Evolutionary conservation across 2,113 vertebrate species (phyloP).

Genomic region (Microtus montanus): DNA sequence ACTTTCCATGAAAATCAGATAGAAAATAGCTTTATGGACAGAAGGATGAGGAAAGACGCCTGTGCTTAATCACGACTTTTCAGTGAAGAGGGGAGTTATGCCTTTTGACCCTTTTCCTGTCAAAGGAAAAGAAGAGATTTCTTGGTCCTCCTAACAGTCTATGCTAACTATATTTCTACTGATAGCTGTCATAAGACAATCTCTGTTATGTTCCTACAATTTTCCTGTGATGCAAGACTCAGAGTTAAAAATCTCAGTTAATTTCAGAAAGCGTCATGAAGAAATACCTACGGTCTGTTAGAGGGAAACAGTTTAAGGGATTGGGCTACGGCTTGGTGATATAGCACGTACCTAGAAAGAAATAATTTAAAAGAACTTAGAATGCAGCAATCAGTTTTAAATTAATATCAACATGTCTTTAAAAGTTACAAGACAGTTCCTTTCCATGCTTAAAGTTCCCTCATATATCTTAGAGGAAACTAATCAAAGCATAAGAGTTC

Average conservation of each 20-base stretch:
- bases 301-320: conserved; percentile 1
- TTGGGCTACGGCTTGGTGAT: background rate
- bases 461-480: background rate
- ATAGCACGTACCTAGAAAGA: background rate
- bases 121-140: conserved; percentile 7
- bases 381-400: conserved; percentile 39
- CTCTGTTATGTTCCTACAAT: background rate
- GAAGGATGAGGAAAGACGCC: background rate
- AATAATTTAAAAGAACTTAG: conserved; percentile 39
- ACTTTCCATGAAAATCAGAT: conserved; percentile 57
- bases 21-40: conserved; percentile 39
- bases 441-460: conserved; percentile 21
- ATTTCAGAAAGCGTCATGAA: conserved; percentile 18
- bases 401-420: conserved; percentile 40
- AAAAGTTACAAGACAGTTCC: conserved; percentile 31
- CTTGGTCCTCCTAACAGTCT: conserved; percentile 21
- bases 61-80: background rate
- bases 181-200: conserved; percentile 37
- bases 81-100: background rate
- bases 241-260: conserved; percentile 44
- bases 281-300: background rate
- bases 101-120: conserved; percentile 21
- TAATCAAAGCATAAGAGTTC: conserved; percentile 31
- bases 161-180: conserved; percentile 28
- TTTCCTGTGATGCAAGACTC: conserved; percentile 24